Evolutionary conservation across 2,888 invertebrate species (phyloP).

Genomic region (Scotopteryx bipunctaria): DNA sequence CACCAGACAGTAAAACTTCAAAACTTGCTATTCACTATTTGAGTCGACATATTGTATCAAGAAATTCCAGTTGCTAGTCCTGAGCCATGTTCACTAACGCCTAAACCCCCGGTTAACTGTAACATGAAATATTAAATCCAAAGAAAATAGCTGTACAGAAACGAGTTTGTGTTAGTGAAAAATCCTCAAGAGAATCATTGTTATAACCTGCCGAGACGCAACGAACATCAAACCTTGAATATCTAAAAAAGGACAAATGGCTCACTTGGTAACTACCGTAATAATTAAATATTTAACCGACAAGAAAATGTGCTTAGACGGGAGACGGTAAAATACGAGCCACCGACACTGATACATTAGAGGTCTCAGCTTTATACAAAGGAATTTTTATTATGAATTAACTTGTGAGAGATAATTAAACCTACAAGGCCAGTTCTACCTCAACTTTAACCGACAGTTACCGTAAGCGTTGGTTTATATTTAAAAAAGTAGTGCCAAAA

Average conservation of each 20-base stretch:
- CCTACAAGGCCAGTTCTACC: no score
- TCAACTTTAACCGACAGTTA: no score
- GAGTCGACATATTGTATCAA: neutral
- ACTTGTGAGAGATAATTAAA: neutral
- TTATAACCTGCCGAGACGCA: no score
- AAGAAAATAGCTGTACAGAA: no score
- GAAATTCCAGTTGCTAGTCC: neutral
- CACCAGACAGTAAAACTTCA: neutral
- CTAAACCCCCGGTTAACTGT: no score
- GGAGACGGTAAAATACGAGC: slow-evolving; percentile 36
- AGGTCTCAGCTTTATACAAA: slow-evolving; percentile 27
- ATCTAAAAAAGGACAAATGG: slow-evolving; percentile 20
- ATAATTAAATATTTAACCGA: slow-evolving; percentile 62
- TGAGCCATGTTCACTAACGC: neutral
- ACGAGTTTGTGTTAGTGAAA: no score
- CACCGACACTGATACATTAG: slow-evolving; percentile 36
- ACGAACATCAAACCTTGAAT: no score
- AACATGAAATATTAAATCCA: no score
- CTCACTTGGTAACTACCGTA: slow-evolving; percentile 44
- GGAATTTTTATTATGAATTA: slow-evolving; percentile 1
- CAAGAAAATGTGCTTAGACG: slow-evolving; percentile 50
- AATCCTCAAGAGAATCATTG: no score
- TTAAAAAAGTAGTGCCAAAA: no score
- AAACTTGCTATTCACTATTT: neutral
- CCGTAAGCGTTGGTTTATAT: no score